Base-by-base conservation (phyloP, 2,113 vertebrate species). In the Diadophis punctatus region DNA sequence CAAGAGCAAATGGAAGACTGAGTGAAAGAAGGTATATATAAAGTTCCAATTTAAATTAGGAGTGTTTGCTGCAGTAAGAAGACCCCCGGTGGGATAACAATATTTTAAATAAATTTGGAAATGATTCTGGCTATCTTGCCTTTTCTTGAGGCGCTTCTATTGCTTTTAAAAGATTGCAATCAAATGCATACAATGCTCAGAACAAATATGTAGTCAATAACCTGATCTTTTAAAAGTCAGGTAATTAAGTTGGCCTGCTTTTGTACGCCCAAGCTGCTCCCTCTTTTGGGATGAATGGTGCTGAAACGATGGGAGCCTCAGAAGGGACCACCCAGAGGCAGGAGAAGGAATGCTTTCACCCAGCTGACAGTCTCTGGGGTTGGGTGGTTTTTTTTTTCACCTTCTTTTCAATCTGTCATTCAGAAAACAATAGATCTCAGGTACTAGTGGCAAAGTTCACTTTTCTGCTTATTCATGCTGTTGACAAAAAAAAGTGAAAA, bases 371-470 rank as follows among this genome's bases (percentile, higher is more conserved):
- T 56, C 48, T 63, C 80, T 93, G 80, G 46, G 88, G 53, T 85
- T 74, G 43, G n/a, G 52, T 39, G 18, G 34, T 18, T 58, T 34
- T 11, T n/a, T 51, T 34, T 85, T 56, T 16, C 52, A 58, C 22
- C 63, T 92, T 92, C 91, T 60, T 93, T 93, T 90, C 89, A 93
- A 86, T 90, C 88, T 93, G 92, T 93, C 92, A 93, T 63, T 93
- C 92, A 93, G 52, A 86, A 93, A 20, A 93, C 92, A 93, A 93
- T 93, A 86, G 88, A 52, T 93, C 86, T 89, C 88, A 52, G 74
- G 88, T 93, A 93, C 55, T 86, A 8, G 80, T 93, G 88, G 92
- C 92, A 63, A 90, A 93, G 92, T 93, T 93, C 92, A 93, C 74
- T 90, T 86, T 93, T 90, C 92, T 93, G 92, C 74, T 86, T 86